Evolutionary conservation across 2,888 invertebrate species (phyloP).

Genomic region (Neuroscelio doddi): DNA sequence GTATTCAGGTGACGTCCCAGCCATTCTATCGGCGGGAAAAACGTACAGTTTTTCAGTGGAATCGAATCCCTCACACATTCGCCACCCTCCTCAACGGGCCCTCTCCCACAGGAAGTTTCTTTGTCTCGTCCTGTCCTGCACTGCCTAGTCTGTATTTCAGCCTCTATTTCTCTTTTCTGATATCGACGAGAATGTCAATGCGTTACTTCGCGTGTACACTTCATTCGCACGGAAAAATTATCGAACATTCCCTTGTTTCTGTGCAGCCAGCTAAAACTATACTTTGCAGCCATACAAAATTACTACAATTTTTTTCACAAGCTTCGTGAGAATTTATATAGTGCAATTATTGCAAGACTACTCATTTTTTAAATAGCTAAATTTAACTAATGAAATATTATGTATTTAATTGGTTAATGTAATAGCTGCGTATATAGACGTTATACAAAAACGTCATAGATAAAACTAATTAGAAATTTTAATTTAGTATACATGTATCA

Average conservation of each 20-base stretch:
- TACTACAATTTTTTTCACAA: not conserved
- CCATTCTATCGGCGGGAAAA: slow-evolving; percentile 73
- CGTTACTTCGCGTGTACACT: slow-evolving; percentile 25
- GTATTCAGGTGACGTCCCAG: slow-evolving; percentile 73
- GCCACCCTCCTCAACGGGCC: slow-evolving; percentile 47
- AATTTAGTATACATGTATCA: too few species aligned
- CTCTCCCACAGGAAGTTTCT: slow-evolving; percentile 54
- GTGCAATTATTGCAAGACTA: too few species aligned
- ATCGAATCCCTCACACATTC: slow-evolving; percentile 67
- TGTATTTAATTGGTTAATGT: too few species aligned
- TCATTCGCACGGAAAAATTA: slow-evolving; percentile 27
- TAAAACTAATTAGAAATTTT: too few species aligned
- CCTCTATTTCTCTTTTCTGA: slow-evolving; percentile 29
- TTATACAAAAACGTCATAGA: too few species aligned
- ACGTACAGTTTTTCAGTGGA: slow-evolving; percentile 71
- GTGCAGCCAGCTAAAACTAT: too few species aligned
- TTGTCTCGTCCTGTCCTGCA: slow-evolving; percentile 58
- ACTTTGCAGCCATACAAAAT: too few species aligned
- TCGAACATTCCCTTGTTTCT: slow-evolving; percentile 8
- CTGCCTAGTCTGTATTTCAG: slow-evolving; percentile 29
- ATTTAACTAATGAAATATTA: too few species aligned
- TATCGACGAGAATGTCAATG: slow-evolving; percentile 45
- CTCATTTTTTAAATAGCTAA: too few species aligned
- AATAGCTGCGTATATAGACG: too few species aligned
- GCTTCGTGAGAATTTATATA: too few species aligned